Base-by-base conservation (phyloP, 2,113 vertebrate species). In the Arothron firmamentum region DNA sequence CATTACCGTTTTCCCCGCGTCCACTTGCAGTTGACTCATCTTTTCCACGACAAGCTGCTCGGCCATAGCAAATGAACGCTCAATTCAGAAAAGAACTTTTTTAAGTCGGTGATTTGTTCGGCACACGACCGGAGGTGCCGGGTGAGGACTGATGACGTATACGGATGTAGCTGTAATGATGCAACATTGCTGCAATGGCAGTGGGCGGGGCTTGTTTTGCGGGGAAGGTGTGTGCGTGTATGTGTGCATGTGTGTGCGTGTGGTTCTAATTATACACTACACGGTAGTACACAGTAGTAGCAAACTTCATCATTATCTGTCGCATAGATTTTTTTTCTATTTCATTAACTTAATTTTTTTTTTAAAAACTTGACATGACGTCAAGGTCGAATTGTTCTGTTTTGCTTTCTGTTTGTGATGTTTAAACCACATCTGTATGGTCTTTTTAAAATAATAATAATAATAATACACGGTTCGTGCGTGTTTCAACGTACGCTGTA, bases 1-100 rank as follows among this genome's bases (percentile, higher is more conserved):
- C 7, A 1, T 72, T 70, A 90, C 90, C 89, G 89, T 88, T 72
- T 88, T 88, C 14, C 56, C 72, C 6, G 65, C 82, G 17, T 70
- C 45, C 28, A 92, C 67, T 49, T 89, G 53, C 52, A 92, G 10
- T 23, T 81, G 80, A 55, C 84, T 89, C 88, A 92, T 85, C 53
- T 90, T 85, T 31, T 89, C 84, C 51, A 63, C 75, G 11, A 91
- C 74, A 13, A 71, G 46, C 9, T 85, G 77, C 20, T 81, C 87
- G 7, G 88, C 72, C 91, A 92, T 91, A 47, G 34, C 28, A 38
- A 43, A 3, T 41, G n/a, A 6, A 60, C 48, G n/a, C 50, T 13
- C 23, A 50, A 31, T 52, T 47, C 0, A 46, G 38, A 47, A 56
- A 51, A 15, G 72, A 70, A 50, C 69, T 70, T 11, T 1, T 0